phyloP scores from a whole-genome alignment of 2,113 vertebrate species.

The Syngnathus scovelli region DNA sequence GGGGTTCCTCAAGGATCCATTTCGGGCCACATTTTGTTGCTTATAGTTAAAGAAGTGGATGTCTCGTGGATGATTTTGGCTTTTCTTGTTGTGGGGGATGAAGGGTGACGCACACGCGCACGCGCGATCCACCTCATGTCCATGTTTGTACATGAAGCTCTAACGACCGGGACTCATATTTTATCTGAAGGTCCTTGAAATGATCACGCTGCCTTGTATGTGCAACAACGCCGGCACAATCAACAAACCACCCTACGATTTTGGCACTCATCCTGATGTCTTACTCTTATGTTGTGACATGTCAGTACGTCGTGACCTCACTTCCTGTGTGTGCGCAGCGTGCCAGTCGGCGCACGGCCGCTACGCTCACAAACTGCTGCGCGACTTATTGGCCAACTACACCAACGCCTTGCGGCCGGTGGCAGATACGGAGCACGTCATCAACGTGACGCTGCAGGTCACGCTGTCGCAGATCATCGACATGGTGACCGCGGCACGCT shows the following conservation, averaged over 20 bases:
- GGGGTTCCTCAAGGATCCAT: background rate
- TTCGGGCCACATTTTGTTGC: background rate
- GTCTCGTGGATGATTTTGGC: background rate
- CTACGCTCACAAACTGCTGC: constrained; percentile 79
- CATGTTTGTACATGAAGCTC: constrained; percentile 2
- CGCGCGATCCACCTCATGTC: background rate
- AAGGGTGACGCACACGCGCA: no score
- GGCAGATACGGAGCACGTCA: constrained; percentile 80
- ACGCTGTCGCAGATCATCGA: constrained; percentile 91
- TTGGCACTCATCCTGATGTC: no score
- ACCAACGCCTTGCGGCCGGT: constrained; percentile 82
- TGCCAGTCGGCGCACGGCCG: constrained; percentile 73
- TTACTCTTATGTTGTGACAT: no score
- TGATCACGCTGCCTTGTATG: constrained; percentile 4
- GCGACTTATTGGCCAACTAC: constrained; percentile 82
- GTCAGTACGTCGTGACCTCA: background rate
- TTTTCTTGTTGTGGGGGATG: background rate
- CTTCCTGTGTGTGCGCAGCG: constrained; percentile 45
- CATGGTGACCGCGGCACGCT: constrained; percentile 70
- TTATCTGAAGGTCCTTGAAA: constrained; percentile 9
- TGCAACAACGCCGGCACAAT: background rate
- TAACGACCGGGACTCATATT: background rate
- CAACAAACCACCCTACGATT: no score
- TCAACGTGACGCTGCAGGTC: constrained; percentile 87
- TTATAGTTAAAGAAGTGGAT: background rate